These are phyloP conservation scores for Yponomeuta plumbellus DNA, from an alignment of 2,888 invertebrate species.

Conservation along the genomic window DNA sequence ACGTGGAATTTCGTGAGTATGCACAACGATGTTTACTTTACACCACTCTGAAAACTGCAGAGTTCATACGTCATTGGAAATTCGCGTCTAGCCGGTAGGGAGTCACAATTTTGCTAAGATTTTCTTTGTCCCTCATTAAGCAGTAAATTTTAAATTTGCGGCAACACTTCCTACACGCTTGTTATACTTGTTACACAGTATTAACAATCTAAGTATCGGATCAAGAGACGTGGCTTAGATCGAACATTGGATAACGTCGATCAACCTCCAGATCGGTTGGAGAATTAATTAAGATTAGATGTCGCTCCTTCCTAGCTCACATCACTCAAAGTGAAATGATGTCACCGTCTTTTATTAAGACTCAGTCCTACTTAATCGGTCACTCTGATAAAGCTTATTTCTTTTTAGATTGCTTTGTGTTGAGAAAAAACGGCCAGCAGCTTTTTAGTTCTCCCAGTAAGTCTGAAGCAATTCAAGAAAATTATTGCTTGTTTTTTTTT, in stretches of 20 bases:
- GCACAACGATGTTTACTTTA: neutral
- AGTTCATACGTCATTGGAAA: neutral
- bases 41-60: neutral
- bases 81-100: neutral
- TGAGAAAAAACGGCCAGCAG: too few relatives aligned
- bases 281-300: constrained; percentile 19
- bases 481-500: too few relatives aligned
- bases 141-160: constrained; percentile 9
- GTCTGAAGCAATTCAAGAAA: too few relatives aligned
- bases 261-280: constrained; percentile 31
- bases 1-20: neutral
- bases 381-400: neutral
- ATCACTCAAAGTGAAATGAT: constrained; percentile 7
- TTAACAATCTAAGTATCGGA: constrained; percentile 55
- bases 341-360: constrained; percentile 1
- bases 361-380: neutral
- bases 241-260: constrained; percentile 51
- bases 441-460: too few relatives aligned
- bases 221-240: constrained; percentile 43
- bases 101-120: neutral
- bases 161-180: constrained; percentile 40
- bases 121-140: neutral
- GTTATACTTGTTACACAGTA: constrained; percentile 47
- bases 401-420: too few relatives aligned
- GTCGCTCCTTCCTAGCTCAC: constrained; percentile 11